Evolutionary conservation across 2,888 invertebrate species (phyloP), one percentile per base, ranked within the genome.

Genomic region (Nomada goodeniana): DNA sequence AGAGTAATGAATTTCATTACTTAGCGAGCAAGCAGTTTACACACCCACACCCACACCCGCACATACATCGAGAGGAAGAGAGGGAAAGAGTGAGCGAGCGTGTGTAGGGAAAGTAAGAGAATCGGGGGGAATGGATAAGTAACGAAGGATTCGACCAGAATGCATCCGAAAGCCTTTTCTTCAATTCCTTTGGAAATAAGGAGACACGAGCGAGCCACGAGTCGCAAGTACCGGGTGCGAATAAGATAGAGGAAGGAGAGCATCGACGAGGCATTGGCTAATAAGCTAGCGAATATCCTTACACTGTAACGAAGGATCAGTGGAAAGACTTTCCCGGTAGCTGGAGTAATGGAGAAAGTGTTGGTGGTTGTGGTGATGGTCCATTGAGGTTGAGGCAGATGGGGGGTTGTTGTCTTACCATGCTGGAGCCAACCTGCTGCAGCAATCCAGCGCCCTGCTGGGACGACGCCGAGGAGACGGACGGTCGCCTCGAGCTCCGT

Each of bases 381-480:
- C 95, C 95, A 95, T 95, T 95, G 94, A 96, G 96, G 94, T 95
- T 96, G 92, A 95, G 95, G 93, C 96, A 95, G 94, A 96, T 95
- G 90, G 93, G 93, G 92, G 96, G 96, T 94, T 96, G 95, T 95
- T 96, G 96, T 96, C 98, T 98, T 97, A 98, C 98, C 97, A 98
- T 97, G 96, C 98, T 98, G 94, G 97, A 96, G 96, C 98, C 97
- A 94, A 98, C 95, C 94, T 98, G 98, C 93, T 98, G 98, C 89
- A 98, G 95, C 83, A 98, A 95, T 86, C 97, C 97, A 85, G 96
- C 96, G 91, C 97, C 96, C 91, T 96, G 96, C 80, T 95, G 95
- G 78, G 95, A 95, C 76, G 95, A 94, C 92, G 96, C 96, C 87
- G 97, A 94, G 91, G 96, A 96, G 92, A 97, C 95, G 91, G 97